phyloP scores from a whole-genome alignment of 23 tunicate species.

The Halocynthia aurantium region DNA sequence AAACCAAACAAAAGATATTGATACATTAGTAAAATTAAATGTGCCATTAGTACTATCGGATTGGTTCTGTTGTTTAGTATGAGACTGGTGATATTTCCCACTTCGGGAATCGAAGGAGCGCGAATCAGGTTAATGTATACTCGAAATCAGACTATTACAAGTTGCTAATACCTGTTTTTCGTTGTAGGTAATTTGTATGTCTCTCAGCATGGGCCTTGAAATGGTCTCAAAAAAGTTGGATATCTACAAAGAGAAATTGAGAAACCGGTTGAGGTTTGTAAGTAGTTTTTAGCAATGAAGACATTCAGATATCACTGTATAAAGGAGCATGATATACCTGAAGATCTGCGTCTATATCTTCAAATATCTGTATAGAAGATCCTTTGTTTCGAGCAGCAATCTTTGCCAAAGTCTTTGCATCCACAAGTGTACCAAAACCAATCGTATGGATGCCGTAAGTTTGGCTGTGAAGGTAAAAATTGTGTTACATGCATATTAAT shows the following conservation, averaged over 20 bases:
- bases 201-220: conserved; percentile 1
- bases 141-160: no score
- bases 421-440: conserved; percentile 47
- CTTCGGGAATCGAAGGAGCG: no score
- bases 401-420: conserved; percentile 18
- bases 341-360: conserved; percentile 29
- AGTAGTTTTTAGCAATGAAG: no score
- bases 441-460: conserved; percentile 42
- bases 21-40: no score
- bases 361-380: conserved; percentile 35
- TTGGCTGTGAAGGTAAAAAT: neutral
- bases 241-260: neutral
- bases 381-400: conserved; percentile 43
- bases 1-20: neutral
- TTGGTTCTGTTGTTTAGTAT: no score
- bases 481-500: no score
- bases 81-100: no score
- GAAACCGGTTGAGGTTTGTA: no score
- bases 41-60: no score
- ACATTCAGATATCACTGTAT: no score
- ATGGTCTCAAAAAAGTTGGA: conserved; percentile 1
- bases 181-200: neutral
- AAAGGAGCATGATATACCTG: conserved; percentile 10
- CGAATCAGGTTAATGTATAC: no score
- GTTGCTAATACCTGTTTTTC: neutral